phyloP scores from a whole-genome alignment of 2,113 vertebrate genomes.

The Panthera tigris region DNA sequence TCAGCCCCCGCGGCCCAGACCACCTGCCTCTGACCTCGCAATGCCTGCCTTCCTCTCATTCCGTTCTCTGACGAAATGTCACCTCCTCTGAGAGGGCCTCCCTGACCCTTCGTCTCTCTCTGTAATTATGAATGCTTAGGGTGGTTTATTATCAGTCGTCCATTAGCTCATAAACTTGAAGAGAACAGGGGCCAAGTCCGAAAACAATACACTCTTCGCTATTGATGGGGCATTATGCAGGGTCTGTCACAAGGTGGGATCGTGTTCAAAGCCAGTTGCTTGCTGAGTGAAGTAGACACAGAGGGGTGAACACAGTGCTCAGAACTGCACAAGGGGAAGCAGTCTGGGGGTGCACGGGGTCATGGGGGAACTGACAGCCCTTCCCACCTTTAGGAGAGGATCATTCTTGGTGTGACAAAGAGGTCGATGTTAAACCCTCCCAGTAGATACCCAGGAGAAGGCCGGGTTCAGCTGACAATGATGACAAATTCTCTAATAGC shows the following conservation, averaged over 20 bases:
- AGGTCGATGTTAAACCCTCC: too few relatives aligned
- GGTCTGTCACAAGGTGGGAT: too few relatives aligned
- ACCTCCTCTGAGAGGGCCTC: not conserved
- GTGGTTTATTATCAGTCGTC: accelerated
- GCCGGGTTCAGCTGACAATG: not conserved
- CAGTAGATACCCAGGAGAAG: not conserved
- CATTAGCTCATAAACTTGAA: accelerated
- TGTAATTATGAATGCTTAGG: not conserved
- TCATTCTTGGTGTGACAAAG: too few relatives aligned
- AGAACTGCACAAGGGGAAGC: accelerated
- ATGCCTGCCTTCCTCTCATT: not conserved
- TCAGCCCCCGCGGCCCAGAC: too few relatives aligned
- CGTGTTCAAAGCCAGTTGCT: not conserved
- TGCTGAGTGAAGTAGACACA: too few relatives aligned
- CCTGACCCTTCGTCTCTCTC: not conserved
- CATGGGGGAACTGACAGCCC: accelerated
- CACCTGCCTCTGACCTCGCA: accelerated
- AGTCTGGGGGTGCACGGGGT: accelerated
- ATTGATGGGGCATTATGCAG: accelerated
- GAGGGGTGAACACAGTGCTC: not conserved
- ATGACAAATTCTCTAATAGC: not conserved
- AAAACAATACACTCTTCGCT: accelerated
- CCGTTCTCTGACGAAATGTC: not conserved
- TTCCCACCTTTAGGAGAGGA: too few relatives aligned
- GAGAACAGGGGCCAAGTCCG: not conserved